Evolutionary conservation across 2,113 vertebrate genomes (phyloP), one percentile per base, ranked within the genome.

Genomic region (Balaeniceps rex): DNA sequence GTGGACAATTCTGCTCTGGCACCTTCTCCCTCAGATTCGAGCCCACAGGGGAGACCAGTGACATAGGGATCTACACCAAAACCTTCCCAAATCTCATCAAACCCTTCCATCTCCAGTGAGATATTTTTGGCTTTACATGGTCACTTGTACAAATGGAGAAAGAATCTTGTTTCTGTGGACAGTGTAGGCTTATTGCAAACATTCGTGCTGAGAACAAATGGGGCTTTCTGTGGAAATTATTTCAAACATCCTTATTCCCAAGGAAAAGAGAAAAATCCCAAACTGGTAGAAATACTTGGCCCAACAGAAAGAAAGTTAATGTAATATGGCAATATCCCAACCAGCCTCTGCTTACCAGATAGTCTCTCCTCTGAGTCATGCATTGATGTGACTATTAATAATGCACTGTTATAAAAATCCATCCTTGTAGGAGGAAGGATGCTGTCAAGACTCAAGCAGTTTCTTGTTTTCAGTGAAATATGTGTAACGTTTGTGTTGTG

Each of bases 391-490:
- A 34, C 75, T 88, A 47, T 54, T 94, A 61, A 74, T 55, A 57
- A 88, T 5, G 49, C 15, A 9, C 40, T 26, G 86, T 66, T 71
- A 29, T 70, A 70, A 88, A 94, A 96, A 74, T 78, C 81, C 80
- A 80, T 83, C 60, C 64, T 40, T 42, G 84, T 58, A 94, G 80
- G 74, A 94, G 68, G 75, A 77, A 64, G 44, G 66, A 83, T 83
- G 70, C 47, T 94, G 93, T 83, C 76, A 91, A 74, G 86, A 38
- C 68, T 58, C 36, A 5, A 72, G 76, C 25, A 77, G 74, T 77
- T 87, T 87, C 83, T 86, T 88, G 46, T 80, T 90, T 92, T 49
- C 80, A 26, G 55, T 88, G 93, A 92, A 93, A 75, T 33, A 55
- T 17, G 63, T 83, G 69, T 38, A 95, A 81, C 34, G 33, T 26